Conservation (phyloP, 2,113 vertebrate species). For the Ifrita kowaldi region DNA sequence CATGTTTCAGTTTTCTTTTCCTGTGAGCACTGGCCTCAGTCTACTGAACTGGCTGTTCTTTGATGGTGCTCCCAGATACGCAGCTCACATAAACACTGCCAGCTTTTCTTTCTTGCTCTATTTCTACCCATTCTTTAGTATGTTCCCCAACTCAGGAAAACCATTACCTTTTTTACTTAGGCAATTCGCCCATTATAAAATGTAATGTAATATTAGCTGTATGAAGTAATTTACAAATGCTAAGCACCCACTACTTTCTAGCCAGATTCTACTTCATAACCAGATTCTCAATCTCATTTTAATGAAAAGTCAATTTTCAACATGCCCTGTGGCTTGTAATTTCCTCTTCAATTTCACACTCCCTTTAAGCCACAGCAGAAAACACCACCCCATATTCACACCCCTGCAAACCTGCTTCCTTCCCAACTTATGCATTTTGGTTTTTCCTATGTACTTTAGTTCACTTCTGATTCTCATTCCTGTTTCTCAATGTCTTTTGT, state of each 20-base stretch:
- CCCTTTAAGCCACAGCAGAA: background rate
- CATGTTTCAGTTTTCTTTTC: background rate
- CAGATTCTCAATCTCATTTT: background rate
- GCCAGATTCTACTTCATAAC: background rate
- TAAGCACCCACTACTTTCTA: background rate
- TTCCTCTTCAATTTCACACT: background rate
- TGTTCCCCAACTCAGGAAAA: background rate
- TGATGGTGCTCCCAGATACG: background rate
- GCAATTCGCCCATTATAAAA: background rate
- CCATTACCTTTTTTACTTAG: background rate
- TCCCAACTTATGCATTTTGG: background rate
- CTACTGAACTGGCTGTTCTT: background rate
- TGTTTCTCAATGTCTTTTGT: background rate
- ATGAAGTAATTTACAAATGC: background rate
- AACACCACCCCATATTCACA: background rate
- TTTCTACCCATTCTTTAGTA: background rate
- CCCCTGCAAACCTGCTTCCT: background rate
- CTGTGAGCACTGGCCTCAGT: background rate
- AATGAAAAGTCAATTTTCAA: background rate
- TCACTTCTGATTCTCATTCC: background rate
- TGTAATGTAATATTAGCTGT: background rate
- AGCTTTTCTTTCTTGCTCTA: background rate
- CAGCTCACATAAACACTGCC: background rate
- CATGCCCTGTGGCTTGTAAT: background rate
- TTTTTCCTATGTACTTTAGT: background rate